These are phyloP conservation scores for Aphis gossypii DNA, from an alignment of 1,140 invertebrate species.

Conservation along the genomic window DNA sequence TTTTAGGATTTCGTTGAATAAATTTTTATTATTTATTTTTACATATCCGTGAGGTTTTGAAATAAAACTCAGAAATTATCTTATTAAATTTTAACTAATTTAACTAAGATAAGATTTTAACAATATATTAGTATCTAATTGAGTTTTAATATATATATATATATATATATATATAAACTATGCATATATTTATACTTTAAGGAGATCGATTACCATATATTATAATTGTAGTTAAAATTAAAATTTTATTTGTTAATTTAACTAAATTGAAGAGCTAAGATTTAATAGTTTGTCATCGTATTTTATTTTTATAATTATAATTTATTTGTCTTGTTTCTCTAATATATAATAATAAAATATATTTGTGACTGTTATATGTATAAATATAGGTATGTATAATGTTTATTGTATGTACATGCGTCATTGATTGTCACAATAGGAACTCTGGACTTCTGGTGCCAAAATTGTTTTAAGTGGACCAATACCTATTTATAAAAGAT, in stretches of 20 bases:
- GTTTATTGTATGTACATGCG: background rate
- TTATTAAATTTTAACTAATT: too few species aligned
- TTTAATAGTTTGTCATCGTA: background rate
- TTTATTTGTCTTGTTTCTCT: background rate
- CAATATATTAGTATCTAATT: too few species aligned
- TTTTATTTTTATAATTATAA: background rate
- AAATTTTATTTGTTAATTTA: background rate
- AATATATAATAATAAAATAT: background rate
- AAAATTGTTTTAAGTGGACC: background rate
- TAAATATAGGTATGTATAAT: background rate
- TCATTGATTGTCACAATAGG: conserved; percentile 12
- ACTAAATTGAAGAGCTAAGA: background rate
- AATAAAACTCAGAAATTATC: too few species aligned
- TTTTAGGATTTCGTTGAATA: too few species aligned
- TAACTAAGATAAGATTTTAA: too few species aligned
- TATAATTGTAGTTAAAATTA: background rate
- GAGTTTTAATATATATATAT: too few species aligned
- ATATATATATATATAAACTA: too few species aligned
- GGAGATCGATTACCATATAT: background rate
- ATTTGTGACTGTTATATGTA: background rate
- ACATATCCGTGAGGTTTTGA: too few species aligned
- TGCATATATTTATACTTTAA: background rate
- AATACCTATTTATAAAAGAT: conserved; percentile 23
- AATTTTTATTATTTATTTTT: too few species aligned
- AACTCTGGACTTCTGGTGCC: conserved; percentile 30